phyloP scores from a whole-genome alignment of 2,888 invertebrate species.

The Tinea pellionella region DNA sequence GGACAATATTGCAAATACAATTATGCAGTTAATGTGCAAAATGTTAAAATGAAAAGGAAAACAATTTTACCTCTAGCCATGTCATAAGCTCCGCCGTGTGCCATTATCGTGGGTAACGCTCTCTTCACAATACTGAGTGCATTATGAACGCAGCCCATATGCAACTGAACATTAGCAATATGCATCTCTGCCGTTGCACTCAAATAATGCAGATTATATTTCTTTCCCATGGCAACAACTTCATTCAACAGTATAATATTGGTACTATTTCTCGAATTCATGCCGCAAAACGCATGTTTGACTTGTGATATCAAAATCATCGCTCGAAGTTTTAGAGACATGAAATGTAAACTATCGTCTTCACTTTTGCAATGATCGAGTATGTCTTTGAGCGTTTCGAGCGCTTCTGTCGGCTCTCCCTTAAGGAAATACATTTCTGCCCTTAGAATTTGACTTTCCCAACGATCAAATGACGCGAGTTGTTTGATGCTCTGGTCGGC shows the following conservation, averaged over 20 bases:
- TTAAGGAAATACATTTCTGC: slow-evolving; percentile 69
- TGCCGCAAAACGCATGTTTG: slow-evolving; percentile 70
- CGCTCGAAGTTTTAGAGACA: slow-evolving; percentile 72
- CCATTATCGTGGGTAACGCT: slow-evolving; percentile 77
- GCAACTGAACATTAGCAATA: slow-evolving; percentile 80
- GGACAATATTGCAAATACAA: slow-evolving; percentile 16
- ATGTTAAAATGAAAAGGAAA: not conserved
- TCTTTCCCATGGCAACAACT: slow-evolving; percentile 79
- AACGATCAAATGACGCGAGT: slow-evolving; percentile 74
- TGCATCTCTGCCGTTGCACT: slow-evolving; percentile 81
- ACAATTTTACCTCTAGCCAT: slow-evolving; percentile 77
- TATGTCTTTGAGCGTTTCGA: slow-evolving; percentile 54
- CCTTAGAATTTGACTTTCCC: slow-evolving; percentile 72
- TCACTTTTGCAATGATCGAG: slow-evolving; percentile 64
- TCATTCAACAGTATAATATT: slow-evolving; percentile 72
- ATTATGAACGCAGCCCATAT: slow-evolving; percentile 81
- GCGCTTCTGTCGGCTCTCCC: slow-evolving; percentile 55
- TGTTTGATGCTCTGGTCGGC: slow-evolving; percentile 77
- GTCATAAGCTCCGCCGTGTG: slow-evolving; percentile 86
- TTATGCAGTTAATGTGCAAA: not conserved
- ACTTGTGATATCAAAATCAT: slow-evolving; percentile 78
- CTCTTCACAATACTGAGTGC: slow-evolving; percentile 78
- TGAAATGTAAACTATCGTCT: slow-evolving; percentile 61
- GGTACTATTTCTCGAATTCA: slow-evolving; percentile 53
- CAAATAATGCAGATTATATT: slow-evolving; percentile 82